Percentiles rank a stretch among this genome's conserved stretches.
These are phyloP conservation scores for Bubalus kerabau DNA, from an alignment of 2,113 vertebrate species.

Conservation along the genomic window DNA sequence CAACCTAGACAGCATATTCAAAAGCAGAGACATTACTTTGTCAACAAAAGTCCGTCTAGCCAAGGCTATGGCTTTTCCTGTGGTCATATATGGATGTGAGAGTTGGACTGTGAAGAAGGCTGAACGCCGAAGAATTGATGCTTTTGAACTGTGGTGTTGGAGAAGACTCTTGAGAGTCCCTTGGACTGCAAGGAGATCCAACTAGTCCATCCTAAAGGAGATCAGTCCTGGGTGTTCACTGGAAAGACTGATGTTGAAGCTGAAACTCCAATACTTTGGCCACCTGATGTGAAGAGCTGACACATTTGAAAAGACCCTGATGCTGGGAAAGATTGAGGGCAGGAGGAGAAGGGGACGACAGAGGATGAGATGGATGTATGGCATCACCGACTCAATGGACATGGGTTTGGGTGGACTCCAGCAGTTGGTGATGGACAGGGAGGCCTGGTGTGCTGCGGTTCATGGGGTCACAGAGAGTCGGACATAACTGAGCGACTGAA, in stretches of 20 bases:
- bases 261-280: neutral
- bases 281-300: neutral
- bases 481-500: neutral
- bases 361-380: neutral
- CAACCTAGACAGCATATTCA: neutral
- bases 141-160: neutral
- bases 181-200: neutral
- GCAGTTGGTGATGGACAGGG: neutral
- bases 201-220: neutral
- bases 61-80: neutral
- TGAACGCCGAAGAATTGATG: neutral
- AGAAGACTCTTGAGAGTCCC: neutral
- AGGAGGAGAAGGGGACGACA: neutral
- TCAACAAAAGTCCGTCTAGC: neutral
- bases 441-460: neutral
- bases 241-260: neutral
- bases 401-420: neutral
- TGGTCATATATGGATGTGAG: neutral
- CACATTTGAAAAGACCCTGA: neutral
- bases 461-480: neutral
- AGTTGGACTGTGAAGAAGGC: neutral
- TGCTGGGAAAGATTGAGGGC: neutral
- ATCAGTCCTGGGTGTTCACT: neutral
- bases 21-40: neutral
- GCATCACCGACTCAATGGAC: neutral